Base-by-base conservation (phyloP, 2,113 vertebrate species). In the Petrocephalus microphthalmus region DNA sequence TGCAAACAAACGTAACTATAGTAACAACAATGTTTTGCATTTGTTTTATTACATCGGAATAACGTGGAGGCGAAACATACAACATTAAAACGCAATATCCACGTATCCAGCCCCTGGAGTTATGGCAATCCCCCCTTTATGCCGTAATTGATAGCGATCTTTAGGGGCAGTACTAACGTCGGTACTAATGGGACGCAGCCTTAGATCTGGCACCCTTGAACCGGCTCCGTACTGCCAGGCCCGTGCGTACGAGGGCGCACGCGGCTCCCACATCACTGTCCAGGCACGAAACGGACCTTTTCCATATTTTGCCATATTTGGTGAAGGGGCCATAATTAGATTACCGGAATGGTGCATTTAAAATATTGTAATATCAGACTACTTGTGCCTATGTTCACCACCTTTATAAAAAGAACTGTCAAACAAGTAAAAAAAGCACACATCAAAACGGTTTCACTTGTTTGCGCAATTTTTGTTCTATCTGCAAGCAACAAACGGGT, bases 271-370 rank as follows among this genome's bases (percentile, higher is more conserved):
- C 86, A 90, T 78, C 57, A 37, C 78, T 89, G 86, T 88, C 90
- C 83, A 71, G 88, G 87, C 89, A 45, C 81, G 33, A 71, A 86
- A 56, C 90, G 86, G 85, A 87, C 86, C 53, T 88, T 89, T 92
- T 52, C 90, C 90, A 90, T 90, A 92, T 88, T 89, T 95, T 94
- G 87, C 95, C 95, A 94, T 96, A 95, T 96, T 96, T 96, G 95
- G 95, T 93, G 92, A 25, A 92, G 90, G 92, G 90, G 87, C 89
- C 92, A 91, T 89, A 92, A 93, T 91, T 93, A 90, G 90, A 87
- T 91, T 91, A 89, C 84, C 87, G 47, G 81, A 81, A 87, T 90
- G 92, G 94, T 89, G 92, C 89, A 84, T 88, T 90, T 89, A 90
- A 88, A 89, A 64, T 78, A 67, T 87, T n/a, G 60, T 20, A 74